phyloP scores from a whole-genome alignment of 2,888 invertebrate genomes.

The Molorchus minor region DNA sequence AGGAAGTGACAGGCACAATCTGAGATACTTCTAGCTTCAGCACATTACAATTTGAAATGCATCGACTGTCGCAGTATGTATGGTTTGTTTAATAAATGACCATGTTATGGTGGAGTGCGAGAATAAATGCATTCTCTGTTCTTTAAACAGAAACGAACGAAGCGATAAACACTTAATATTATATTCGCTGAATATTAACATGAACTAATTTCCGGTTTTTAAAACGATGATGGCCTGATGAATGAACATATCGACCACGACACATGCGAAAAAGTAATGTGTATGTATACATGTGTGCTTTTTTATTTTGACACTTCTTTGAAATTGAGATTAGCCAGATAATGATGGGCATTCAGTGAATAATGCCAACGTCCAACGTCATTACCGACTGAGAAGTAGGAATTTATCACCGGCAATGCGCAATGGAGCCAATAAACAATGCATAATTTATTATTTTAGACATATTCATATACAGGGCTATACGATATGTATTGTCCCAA shows the following conservation, averaged over 20 bases:
- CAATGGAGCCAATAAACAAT: constrained; percentile 6
- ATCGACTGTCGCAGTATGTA: too few species aligned
- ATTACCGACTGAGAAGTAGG: neutral
- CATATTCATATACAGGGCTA: neutral
- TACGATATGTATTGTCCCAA: too few species aligned
- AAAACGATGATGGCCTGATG: neutral
- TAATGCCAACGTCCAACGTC: neutral
- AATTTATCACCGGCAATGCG: neutral
- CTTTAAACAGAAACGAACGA: too few species aligned
- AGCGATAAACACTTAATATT: too few species aligned
- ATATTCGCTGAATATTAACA: too few species aligned
- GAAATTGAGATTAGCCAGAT: constrained; percentile 8
- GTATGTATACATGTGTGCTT: constrained; percentile 1
- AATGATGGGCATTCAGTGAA: constrained; percentile 1
- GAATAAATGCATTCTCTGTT: too few species aligned
- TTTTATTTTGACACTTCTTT: constrained; percentile 6
- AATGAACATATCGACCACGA: constrained; percentile 2
- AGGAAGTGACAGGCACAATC: too few species aligned
- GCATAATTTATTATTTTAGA: constrained; percentile 8
- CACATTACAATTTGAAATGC: too few species aligned
- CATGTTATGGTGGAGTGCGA: too few species aligned
- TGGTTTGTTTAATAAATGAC: too few species aligned
- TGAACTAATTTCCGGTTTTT: too few species aligned
- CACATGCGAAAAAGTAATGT: constrained; percentile 9
- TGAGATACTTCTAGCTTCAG: too few species aligned